Conservation (phyloP, 2,888 invertebrate species). For the Atethmia centrago region DNA sequence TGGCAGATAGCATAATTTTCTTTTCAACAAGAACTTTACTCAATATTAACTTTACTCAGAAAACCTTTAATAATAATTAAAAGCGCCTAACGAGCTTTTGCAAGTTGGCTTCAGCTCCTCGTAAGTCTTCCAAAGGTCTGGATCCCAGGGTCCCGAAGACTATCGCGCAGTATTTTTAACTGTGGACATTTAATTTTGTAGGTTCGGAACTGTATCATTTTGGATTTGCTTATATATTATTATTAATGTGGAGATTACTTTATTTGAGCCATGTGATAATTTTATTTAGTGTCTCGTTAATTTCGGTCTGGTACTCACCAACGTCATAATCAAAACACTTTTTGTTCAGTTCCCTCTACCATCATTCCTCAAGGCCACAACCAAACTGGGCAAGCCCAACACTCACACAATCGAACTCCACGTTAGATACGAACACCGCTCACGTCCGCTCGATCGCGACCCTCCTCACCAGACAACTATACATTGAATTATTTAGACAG, state of each 20-base stretch:
- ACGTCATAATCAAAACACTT: not conserved
- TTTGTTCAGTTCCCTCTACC: not conserved
- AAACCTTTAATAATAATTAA: not conserved
- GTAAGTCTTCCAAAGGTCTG: not conserved
- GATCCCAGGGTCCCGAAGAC: not conserved
- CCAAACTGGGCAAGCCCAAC: constrained; percentile 9
- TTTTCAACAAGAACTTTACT: not conserved
- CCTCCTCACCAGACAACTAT: constrained; percentile 62
- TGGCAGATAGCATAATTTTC: not conserved
- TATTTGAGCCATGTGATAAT: not conserved
- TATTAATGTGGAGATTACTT: not conserved
- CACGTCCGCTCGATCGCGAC: constrained; percentile 53
- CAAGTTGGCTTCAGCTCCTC: not conserved
- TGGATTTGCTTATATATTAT: not conserved
- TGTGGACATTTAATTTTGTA: not conserved
- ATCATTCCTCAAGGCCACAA: constrained; percentile 3
- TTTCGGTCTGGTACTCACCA: not conserved
- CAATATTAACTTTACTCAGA: not conserved
- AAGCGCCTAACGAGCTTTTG: not conserved
- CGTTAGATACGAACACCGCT: constrained; percentile 36
- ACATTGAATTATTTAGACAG: constrained; percentile 74
- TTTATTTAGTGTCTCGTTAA: not conserved
- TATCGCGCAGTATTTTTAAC: not conserved
- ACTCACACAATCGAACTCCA: constrained; percentile 22
- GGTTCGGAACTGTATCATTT: not conserved